A percentile compares a stretch with the other conserved stretches of the same genome.
phyloP scores from a whole-genome alignment of 2,888 invertebrate genomes.

The Caenorhabditis wallacei region DNA sequence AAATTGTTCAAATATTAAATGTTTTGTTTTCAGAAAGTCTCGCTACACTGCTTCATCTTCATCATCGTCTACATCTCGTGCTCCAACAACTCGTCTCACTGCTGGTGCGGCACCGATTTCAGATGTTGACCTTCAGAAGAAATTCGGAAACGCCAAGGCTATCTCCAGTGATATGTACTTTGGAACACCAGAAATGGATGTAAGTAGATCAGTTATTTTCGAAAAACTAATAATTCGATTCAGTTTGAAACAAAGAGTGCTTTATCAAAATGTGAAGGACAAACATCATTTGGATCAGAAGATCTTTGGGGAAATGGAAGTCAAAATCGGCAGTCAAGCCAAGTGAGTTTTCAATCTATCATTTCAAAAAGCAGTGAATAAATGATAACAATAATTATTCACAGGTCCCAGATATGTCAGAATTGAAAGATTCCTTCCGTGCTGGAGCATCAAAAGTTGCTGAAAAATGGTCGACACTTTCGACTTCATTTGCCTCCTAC shows the following conservation, averaged over 20 bases:
- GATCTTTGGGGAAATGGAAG: constrained; percentile 91
- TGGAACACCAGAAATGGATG: constrained; percentile 86
- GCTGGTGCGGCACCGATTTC: constrained; percentile 53
- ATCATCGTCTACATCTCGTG: constrained; percentile 36
- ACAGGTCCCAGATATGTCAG: constrained; percentile 89
- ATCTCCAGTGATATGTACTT: constrained; percentile 99
- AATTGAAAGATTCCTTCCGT: constrained; percentile 96
- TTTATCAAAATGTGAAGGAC: constrained; percentile 92
- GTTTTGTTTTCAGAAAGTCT: constrained; percentile 57
- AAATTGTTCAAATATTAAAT: neutral
- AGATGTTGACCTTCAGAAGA: constrained; percentile 91
- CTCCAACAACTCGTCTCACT: constrained; percentile 53
- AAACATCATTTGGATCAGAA: constrained; percentile 95
- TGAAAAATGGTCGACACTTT: constrained; percentile 93
- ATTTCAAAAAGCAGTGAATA: too few species aligned
- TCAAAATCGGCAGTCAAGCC: constrained; percentile 67
- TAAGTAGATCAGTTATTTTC: constrained; percentile 45
- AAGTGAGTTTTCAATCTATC: constrained; percentile 57
- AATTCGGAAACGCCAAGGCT: constrained; percentile 97
- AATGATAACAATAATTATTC: neutral
- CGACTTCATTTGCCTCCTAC: constrained; percentile 78
- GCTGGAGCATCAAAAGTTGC: constrained; percentile 98
- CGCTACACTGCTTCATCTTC: constrained; percentile 64
- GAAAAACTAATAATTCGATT: constrained; percentile 2
- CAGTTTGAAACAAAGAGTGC: constrained; percentile 85